Base-by-base conservation (phyloP, 2,113 vertebrate genomes). In the Pteropus alecto region DNA sequence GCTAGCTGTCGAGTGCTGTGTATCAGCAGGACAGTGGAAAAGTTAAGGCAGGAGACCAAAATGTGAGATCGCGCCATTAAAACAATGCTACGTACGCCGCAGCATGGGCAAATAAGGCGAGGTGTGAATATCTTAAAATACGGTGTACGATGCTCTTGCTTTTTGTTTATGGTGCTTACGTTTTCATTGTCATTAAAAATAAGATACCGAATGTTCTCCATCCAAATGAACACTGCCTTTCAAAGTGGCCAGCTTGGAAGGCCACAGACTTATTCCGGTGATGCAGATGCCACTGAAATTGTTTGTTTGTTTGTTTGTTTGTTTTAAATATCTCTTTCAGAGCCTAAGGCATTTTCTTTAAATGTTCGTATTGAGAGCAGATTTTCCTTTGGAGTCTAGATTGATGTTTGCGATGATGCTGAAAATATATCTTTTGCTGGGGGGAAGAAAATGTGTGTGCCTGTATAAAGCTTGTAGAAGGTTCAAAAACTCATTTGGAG, bases 211-310 rank as follows among this genome's bases (percentile, higher is more conserved):
- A n/a, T 30, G 2, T 82, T 33, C 1, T 68, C 38, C 48, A 22
- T 15, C 24, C 71, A 76, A 71, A 54, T 67, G 38, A 83, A 8
- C 1, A 21, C 14, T 14, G 30, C 21, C 70, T 78, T 58, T 71
- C 28, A n/a, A 67, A 41, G 22, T 3, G 63, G 74, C n/a, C 24
- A 7, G 7, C 2, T 5, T 35, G 12, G 4, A 79, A 56, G 21
- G 6, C 16, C 12, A 10, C 35, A 18, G 18, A 26, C 18, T 56
- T 43, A 93, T 67, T 28, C 43, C 35, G 24, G 26, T 14, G 30
- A 30, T 8, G 16, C 30, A 33, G 10, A 30, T 3, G 0, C 6
- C 35, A 19, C 22, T 63, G 7, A 41, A 60, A 65, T 14, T 0
- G 6, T 71, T 14, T 51, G 43, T 46, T 38, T 38, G 43, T 10